Evolutionary conservation across 2,888 invertebrate species (phyloP), one percentile per base, ranked within the genome.

Genomic region (Elmis aenea): DNA sequence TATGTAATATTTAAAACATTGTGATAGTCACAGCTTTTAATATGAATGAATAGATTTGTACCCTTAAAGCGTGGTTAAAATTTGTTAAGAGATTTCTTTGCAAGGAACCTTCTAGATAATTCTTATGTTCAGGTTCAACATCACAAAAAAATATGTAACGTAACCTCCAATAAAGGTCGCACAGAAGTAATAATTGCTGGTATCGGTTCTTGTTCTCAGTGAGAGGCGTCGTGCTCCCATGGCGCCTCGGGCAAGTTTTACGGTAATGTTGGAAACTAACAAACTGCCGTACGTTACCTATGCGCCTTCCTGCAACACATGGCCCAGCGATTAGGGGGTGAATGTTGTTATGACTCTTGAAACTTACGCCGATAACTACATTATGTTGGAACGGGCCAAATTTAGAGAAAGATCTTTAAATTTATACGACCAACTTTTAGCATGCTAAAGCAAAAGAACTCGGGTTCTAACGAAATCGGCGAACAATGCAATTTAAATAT

Each of bases 201-300:
- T 38, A 45, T 45, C 41, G 41, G 38, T 32, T 45, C 32, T 34
- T 42, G 38, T 33, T 36, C 42, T 38, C 34, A 25, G 22, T 31
- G 38, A 41, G 42, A 33, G 38, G 42, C 33, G 35, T 18, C 30
- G 18, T 34, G 34, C 33, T 15, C 42, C 39, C 26, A 28, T 38
- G 28, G 31, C 33, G 42, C 42, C 33, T 29, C 26, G 31, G 37
- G 33, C 43, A 42, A 57, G 55, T 51, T 58, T 58, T 57, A 55
- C 51, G 55, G 50, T 57, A 55, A 58, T 57, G 55, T 53, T 42
- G 44, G 45, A 55, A 55, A 52, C 51, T 50, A 51, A 50, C 57
- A 54, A 57, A 57, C 56, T 57, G 55, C 52, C 54, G 55, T 58
- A 56, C 51, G 52, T 56, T 58, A 57, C 55, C 51, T 57, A 54